Conservation (phyloP, 1,140 invertebrate genomes). For the Drosophila kepulauana region DNA sequence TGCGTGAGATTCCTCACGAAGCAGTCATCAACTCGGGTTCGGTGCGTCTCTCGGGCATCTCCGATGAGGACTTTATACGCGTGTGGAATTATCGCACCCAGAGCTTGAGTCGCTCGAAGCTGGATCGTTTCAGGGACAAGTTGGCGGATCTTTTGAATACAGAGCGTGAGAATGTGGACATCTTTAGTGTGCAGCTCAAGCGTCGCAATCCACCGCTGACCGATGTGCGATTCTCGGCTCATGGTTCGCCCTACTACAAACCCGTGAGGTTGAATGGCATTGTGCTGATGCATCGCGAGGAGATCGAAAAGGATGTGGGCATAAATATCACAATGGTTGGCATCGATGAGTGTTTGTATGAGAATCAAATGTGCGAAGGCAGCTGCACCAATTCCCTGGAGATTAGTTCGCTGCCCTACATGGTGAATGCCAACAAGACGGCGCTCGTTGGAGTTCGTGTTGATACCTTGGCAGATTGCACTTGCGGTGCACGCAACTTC, state of each 20-base stretch:
- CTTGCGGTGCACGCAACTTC: conserved; percentile 96
- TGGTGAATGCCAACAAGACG: conserved; percentile 98
- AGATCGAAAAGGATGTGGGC: conserved; percentile 96
- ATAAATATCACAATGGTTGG: conserved; percentile 99
- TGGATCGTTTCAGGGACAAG: conserved; percentile 95
- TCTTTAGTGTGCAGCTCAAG: conserved; percentile 96
- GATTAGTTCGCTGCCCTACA: conserved; percentile 95
- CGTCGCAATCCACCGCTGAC: conserved; percentile 95
- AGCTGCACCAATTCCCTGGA: conserved; percentile 97
- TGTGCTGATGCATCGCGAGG: conserved; percentile 96
- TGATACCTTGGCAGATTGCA: conserved; percentile 95
- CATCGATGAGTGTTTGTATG: conserved; percentile 98
- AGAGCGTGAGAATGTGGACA: conserved; percentile 95
- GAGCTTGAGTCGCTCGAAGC: conserved; percentile 93
- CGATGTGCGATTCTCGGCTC: conserved; percentile 97
- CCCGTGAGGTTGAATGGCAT: conserved; percentile 97
- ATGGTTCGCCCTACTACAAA: conserved; percentile 98
- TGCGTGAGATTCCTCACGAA: conserved; percentile 97
- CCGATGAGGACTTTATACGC: conserved; percentile 97
- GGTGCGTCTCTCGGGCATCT: conserved; percentile 96
- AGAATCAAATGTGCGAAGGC: conserved; percentile 97
- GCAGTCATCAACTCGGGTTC: conserved; percentile 98
- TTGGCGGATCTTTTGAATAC: conserved; percentile 93
- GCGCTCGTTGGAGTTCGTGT: conserved; percentile 96
- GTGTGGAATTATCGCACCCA: conserved; percentile 96